Conservation (phyloP, 2,797 vertebrate genomes). For the Zenarchopterus dispar region DNA sequence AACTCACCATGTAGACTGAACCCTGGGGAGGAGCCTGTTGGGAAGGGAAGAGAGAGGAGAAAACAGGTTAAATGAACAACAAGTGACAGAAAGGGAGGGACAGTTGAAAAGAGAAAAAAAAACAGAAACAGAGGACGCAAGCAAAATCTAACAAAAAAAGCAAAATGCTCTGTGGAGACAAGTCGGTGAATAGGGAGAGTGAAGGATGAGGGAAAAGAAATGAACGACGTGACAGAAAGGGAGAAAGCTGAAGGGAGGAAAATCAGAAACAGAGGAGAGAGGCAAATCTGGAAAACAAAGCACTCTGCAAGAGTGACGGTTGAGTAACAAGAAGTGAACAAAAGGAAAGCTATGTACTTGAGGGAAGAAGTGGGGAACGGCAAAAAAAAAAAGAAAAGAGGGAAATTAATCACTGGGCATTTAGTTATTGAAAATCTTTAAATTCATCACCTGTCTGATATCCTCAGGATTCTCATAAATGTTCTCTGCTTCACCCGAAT, state of each 20-base stretch:
- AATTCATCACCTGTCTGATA: constrained; percentile 80
- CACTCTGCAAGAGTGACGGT: too few relatives aligned
- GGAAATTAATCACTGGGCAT: constrained; percentile 35
- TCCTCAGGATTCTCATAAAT: constrained; percentile 85
- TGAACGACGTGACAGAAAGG: background rate
- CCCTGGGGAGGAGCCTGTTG: constrained; percentile 75
- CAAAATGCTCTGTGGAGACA: constrained; percentile 23
- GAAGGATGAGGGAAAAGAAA: constrained; percentile 3
- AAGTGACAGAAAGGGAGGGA: constrained; percentile 52
- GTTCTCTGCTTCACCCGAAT: constrained; percentile 79
- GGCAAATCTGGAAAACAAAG: too few relatives aligned
- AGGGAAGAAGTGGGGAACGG: constrained; percentile 8
- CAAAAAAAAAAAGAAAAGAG: constrained; percentile 9
- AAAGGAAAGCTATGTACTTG: constrained; percentile 6
- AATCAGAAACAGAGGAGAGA: too few relatives aligned
- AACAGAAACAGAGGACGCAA: constrained; percentile 20
- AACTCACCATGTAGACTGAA: constrained; percentile 86
- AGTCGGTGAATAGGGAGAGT: background rate
- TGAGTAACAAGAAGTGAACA: constrained; percentile 5
- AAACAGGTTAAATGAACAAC: constrained; percentile 72
- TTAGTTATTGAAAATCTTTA: constrained; percentile 31
- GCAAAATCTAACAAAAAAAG: constrained; percentile 1
- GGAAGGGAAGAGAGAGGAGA: constrained; percentile 46
- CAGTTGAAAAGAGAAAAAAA: constrained; percentile 31
- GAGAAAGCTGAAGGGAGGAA: too few relatives aligned